Percentiles rank a stretch among this genome's conserved stretches.
phyloP scores from a whole-genome alignment of 1,140 invertebrate species.

The Sycophila sp. region DNA sequence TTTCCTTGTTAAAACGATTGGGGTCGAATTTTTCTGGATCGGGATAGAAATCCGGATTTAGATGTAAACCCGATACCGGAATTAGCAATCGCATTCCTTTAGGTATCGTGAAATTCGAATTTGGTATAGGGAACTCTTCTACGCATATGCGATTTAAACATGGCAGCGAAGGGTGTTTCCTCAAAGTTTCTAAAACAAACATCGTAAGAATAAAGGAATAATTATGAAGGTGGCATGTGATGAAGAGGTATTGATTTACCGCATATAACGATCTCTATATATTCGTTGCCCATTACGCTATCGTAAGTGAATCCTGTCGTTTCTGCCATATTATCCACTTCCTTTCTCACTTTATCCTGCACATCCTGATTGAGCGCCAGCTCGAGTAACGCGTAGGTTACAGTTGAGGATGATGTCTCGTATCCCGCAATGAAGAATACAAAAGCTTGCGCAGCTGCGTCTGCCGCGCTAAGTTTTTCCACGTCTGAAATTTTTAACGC shows the following conservation, averaged over 20 bases:
- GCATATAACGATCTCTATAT: constrained; percentile 54
- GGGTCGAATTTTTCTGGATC: constrained; percentile 72
- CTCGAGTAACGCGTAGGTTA: constrained; percentile 50
- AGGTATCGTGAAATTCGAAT: constrained; percentile 43
- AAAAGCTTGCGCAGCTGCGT: constrained; percentile 44
- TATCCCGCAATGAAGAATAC: constrained; percentile 49
- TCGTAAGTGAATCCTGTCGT: constrained; percentile 55
- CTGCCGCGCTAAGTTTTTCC: constrained; percentile 26
- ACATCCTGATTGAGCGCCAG: constrained; percentile 43
- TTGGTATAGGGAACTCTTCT: constrained; percentile 58
- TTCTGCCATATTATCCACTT: constrained; percentile 45
- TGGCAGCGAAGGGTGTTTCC: constrained; percentile 62
- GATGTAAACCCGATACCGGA: constrained; percentile 48
- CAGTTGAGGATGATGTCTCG: constrained; percentile 44
- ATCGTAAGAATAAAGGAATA: not conserved
- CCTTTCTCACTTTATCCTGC: constrained; percentile 52
- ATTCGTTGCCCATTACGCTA: constrained; percentile 55
- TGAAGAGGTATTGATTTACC: constrained; percentile 43
- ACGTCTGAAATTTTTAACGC: constrained; percentile 9
- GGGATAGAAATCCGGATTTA: constrained; percentile 66
- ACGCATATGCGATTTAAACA: constrained; percentile 56
- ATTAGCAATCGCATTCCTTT: constrained; percentile 49
- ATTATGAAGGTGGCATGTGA: not conserved
- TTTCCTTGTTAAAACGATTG: constrained; percentile 67
- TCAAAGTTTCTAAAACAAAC: constrained; percentile 57